A percentile compares a stretch with the other conserved stretches of the same genome.
These are phyloP conservation scores for Otolemur crassicaudatus DNA, from an alignment of 2,797 vertebrate species.

Conservation along the genomic window DNA sequence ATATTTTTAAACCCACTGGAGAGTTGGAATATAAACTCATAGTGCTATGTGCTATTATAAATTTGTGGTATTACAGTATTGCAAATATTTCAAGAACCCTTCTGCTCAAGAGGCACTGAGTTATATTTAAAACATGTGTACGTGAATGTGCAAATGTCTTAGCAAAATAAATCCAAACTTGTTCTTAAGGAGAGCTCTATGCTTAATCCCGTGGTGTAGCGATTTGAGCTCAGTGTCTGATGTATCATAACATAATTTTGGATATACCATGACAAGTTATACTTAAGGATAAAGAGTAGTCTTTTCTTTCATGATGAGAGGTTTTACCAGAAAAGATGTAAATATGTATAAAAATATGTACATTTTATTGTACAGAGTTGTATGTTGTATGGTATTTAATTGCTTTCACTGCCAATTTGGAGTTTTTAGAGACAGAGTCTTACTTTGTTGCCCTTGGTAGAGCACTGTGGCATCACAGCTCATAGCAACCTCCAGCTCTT, in stretches of 20 bases:
- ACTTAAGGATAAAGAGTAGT: neutral
- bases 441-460: no score
- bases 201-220: neutral
- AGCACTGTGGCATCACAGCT: no score
- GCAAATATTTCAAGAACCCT: neutral
- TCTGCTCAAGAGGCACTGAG: neutral
- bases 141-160: neutral
- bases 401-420: neutral
- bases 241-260: conserved; percentile 52
- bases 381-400: neutral
- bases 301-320: neutral
- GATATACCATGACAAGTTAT: conserved; percentile 28
- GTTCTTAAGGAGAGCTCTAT: neutral
- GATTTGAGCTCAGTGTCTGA: conserved; percentile 36
- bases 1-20: neutral
- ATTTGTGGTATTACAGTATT: neutral
- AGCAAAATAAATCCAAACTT: conserved; percentile 35
- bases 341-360: no score
- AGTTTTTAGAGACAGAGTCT: neutral
- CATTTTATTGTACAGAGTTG: neutral
- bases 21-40: neutral
- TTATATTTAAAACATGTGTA: conserved; percentile 45
- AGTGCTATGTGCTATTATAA: neutral
- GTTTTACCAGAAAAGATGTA: neutral
- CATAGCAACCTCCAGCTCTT: no score